Conservation (phyloP, 2,113 vertebrate genomes). For the Procapra przewalskii region DNA sequence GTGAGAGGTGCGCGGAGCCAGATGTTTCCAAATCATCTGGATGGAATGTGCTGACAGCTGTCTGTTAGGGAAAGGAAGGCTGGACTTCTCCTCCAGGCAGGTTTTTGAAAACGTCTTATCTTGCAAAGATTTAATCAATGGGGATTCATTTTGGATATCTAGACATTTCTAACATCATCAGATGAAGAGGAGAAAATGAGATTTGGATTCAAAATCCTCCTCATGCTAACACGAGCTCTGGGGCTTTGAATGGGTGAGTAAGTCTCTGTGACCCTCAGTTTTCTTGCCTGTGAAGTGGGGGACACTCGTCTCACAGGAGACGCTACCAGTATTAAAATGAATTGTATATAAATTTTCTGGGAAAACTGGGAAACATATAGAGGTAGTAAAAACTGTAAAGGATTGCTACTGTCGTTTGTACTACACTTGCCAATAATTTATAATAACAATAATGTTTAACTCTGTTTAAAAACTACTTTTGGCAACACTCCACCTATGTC, state of each 20-base stretch:
- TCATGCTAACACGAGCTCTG: background rate
- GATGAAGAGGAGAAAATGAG: background rate
- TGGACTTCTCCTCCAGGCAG: background rate
- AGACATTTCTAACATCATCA: background rate
- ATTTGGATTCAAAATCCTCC: background rate
- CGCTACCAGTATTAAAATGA: background rate
- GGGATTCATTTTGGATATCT: background rate
- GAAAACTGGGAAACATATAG: background rate
- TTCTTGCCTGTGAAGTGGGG: background rate
- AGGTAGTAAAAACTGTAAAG: background rate
- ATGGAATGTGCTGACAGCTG: conserved; percentile 18
- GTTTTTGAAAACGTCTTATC: background rate
- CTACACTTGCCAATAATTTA: background rate
- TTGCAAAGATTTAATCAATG: background rate
- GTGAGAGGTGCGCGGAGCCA: background rate
- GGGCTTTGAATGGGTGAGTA: background rate
- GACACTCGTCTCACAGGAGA: background rate
- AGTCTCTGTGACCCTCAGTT: background rate
- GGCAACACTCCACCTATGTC: background rate
- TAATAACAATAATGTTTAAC: background rate
- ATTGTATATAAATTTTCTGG: background rate
- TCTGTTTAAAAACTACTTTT: background rate
- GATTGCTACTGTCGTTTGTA: background rate
- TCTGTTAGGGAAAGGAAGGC: background rate
- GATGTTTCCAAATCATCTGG: background rate